phyloP scores from a whole-genome alignment of 2,113 vertebrate species.

The Corythornis vintsioides region DNA sequence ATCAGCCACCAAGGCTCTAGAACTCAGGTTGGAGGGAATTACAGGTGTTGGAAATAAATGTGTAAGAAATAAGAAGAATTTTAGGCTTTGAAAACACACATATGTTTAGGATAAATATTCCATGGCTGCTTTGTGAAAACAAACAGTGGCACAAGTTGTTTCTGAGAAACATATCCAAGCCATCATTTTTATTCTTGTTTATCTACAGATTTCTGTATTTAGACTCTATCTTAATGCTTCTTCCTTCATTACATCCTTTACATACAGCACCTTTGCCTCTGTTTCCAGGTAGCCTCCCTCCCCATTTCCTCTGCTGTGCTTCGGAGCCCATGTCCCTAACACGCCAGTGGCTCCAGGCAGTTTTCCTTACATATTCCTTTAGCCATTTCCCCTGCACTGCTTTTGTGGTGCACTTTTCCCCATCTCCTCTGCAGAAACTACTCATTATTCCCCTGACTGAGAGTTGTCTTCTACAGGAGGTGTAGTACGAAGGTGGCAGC shows the following conservation, averaged over 20 bases:
- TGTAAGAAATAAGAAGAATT: neutral
- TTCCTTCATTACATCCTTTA: neutral
- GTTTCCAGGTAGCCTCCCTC: neutral
- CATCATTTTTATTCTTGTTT: neutral
- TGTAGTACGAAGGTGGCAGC: neutral
- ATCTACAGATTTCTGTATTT: neutral
- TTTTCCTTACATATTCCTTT: neutral
- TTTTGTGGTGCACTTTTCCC: neutral
- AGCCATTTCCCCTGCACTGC: rapidly evolving
- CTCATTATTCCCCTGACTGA: rapidly evolving
- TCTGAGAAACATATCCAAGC: neutral
- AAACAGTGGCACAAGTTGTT: neutral
- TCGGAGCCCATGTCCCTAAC: neutral
- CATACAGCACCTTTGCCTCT: neutral
- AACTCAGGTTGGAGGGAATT: neutral
- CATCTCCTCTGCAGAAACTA: neutral
- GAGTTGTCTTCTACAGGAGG: neutral
- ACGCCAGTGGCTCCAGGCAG: neutral
- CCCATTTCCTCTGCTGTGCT: neutral
- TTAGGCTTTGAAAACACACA: neutral
- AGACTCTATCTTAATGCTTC: neutral
- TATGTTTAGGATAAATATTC: neutral
- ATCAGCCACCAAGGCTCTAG: neutral
- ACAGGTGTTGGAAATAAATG: neutral
- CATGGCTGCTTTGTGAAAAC: neutral